These are phyloP conservation scores for Agonopterix alstromeriana DNA, from an alignment of 2,888 invertebrate species.

Conservation along the genomic window DNA sequence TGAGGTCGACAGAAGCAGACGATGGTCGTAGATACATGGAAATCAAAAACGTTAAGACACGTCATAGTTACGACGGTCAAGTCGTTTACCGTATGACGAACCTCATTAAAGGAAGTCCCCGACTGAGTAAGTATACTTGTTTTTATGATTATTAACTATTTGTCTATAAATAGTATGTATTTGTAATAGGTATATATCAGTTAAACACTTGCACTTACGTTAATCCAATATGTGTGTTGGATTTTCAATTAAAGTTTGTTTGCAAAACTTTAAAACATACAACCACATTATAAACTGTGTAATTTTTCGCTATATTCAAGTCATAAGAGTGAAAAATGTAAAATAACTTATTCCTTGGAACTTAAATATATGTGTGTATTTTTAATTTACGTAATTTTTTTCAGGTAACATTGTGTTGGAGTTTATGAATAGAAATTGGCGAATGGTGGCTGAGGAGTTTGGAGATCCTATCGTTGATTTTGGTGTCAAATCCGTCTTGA, in stretches of 20 bases:
- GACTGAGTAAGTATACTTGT: constrained; percentile 39
- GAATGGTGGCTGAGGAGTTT: constrained; percentile 45
- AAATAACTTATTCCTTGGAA: too few relatives aligned
- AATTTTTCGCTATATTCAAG: too few relatives aligned
- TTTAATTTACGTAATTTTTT: background rate
- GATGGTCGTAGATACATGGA: constrained; percentile 33
- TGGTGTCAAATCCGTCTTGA: constrained; percentile 30
- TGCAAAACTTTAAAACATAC: too few relatives aligned
- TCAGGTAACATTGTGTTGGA: constrained; percentile 40
- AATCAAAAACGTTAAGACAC: constrained; percentile 25
- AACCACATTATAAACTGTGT: too few relatives aligned
- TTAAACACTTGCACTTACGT: too few relatives aligned
- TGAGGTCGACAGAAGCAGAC: constrained; percentile 20
- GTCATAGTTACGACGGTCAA: constrained; percentile 39
- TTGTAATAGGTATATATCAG: too few relatives aligned
- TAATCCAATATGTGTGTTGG: background rate
- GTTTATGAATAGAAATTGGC: constrained; percentile 53
- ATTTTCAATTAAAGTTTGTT: background rate
- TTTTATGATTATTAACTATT: background rate
- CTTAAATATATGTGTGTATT: too few relatives aligned
- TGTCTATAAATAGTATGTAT: background rate
- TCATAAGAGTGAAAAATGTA: too few relatives aligned
- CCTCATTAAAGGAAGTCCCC: constrained; percentile 40
- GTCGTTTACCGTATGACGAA: constrained; percentile 45
- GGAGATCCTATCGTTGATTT: constrained; percentile 47